Base-by-base conservation (phyloP, 2,888 invertebrate genomes). In the Endotricha flammealis region DNA sequence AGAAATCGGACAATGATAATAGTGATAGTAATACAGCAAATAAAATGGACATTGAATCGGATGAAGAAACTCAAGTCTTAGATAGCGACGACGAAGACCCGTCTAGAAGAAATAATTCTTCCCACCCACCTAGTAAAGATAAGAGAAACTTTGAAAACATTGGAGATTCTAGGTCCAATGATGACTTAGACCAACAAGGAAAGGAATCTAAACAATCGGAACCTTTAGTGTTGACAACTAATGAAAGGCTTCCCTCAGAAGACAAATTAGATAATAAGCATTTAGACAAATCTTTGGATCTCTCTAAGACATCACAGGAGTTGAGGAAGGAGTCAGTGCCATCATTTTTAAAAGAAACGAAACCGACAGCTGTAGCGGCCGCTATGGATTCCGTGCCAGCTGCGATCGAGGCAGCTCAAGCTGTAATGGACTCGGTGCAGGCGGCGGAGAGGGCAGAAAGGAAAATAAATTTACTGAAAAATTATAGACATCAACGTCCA, bases 401-500 rank as follows among this genome's bases (percentile, higher is more conserved):
- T 20, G 20, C 29, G 22, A 23, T 33, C 20, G 40, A 40, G 8
- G 28, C 30, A 2, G 29, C 32, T 2, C 32, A 27, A 20, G 10
- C 46, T 2, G 61, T 58, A 12, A 47, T 39, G 16, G 39, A 46
- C 12, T 32, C 41, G 3, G 32, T 38, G 10, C 60, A 57, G n/a
- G 48, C 46, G 0, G 59, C 55, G 2, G 73, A 69, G 22, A 58
- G 66, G 6, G 65, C 63, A 1, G 75, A 77, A 30, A 70, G 74
- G 39, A 88, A 87, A 61, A 81, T 80, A 12, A 87, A 81, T 46
- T 57, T 81, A 17, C 43, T 87, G 27, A 88, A 87, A 46, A 88
- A 87, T 53, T 88, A 87, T 43, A 72, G 87, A 54, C 87, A 87
- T 53, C 86, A 85, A 41, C 65, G 86, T 7, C 69, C 72, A 0